Conservation (phyloP, 2,888 invertebrate genomes). For the Tiphia femorata region DNA sequence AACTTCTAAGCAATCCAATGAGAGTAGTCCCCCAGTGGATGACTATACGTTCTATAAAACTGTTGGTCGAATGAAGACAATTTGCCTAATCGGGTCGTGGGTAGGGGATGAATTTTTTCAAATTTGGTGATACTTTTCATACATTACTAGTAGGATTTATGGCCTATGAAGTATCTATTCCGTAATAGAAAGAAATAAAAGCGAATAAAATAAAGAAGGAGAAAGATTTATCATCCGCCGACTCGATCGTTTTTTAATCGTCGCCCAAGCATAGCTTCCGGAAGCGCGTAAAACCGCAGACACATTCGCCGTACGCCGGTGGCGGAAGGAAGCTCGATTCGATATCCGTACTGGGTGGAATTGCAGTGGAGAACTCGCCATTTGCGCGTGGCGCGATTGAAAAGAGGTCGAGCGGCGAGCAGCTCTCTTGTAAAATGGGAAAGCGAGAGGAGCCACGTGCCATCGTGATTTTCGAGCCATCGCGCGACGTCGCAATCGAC, state of each 20-base stretch:
- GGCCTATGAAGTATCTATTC: constrained; percentile 60
- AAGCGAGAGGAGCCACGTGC: constrained; percentile 46
- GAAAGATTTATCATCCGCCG: constrained; percentile 19
- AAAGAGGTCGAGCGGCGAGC: constrained; percentile 41
- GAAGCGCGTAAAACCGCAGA: background rate
- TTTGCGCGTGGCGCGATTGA: constrained; percentile 21
- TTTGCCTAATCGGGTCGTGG: constrained; percentile 47
- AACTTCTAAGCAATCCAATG: constrained; percentile 38
- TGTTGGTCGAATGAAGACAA: constrained; percentile 13
- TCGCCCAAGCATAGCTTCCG: constrained; percentile 7
- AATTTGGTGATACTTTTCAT: constrained; percentile 62
- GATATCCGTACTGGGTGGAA: background rate
- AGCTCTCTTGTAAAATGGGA: constrained; percentile 47
- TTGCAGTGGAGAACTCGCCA: background rate
- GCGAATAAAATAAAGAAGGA: background rate
- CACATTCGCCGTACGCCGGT: background rate
- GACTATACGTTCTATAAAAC: constrained; percentile 16
- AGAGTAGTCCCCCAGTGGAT: constrained; percentile 23
- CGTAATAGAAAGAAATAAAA: constrained; percentile 41
- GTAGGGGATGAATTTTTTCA: constrained; percentile 45
- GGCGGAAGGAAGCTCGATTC: background rate
- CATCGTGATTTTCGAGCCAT: constrained; percentile 26
- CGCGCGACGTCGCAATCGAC: constrained; percentile 35
- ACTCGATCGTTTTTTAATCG: constrained; percentile 34
- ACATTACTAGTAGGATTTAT: constrained; percentile 58